Conservation (phyloP, 2,113 vertebrate genomes). For the Morone chrysops region DNA sequence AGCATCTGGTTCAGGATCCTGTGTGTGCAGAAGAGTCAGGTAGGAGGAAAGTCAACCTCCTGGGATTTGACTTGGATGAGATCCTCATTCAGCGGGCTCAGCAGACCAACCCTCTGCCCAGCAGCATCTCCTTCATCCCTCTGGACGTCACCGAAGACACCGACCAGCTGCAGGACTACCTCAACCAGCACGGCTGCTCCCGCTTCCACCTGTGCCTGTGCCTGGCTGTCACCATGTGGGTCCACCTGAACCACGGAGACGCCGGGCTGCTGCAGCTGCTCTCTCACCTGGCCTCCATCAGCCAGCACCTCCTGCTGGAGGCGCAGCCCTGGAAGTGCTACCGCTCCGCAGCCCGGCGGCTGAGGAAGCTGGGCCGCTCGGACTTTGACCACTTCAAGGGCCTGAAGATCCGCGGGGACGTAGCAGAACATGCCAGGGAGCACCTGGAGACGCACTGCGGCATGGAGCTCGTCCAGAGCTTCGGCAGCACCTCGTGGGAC, state of each 20-base stretch:
- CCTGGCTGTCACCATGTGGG: slow-evolving; percentile 97
- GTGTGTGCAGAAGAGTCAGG: slow-evolving; percentile 4
- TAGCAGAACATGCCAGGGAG: slow-evolving; percentile 80
- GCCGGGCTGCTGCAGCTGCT: slow-evolving; percentile 86
- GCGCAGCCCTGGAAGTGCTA: slow-evolving; percentile 97
- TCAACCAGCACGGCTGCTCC: slow-evolving; percentile 80
- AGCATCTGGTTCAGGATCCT: slow-evolving; percentile 85
- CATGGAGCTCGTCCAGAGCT: slow-evolving; percentile 89
- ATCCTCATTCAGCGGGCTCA: slow-evolving; percentile 86
- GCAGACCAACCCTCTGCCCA: slow-evolving; percentile 86
- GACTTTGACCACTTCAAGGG: slow-evolving; percentile 92
- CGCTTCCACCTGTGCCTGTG: slow-evolving; percentile 90
- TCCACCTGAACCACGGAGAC: slow-evolving; percentile 94
- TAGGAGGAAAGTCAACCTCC: slow-evolving; percentile 78
- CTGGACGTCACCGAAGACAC: slow-evolving; percentile 88
- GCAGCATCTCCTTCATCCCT: slow-evolving; percentile 85
- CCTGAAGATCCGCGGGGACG: slow-evolving; percentile 87
- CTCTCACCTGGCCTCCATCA: slow-evolving; percentile 84
- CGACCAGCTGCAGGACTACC: slow-evolving; percentile 78
- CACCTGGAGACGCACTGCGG: slow-evolving; percentile 87
- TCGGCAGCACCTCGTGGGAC: slow-evolving; percentile 92
- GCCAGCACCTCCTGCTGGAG: slow-evolving; percentile 89
- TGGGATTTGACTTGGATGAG: slow-evolving; percentile 93
- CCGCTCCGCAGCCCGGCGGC: slow-evolving; percentile 90
- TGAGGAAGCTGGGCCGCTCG: slow-evolving; percentile 88